A percentile compares a stretch with the other conserved stretches of the same genome.
These are phyloP conservation scores for Anabas testudineus DNA, from an alignment of 2,797 vertebrate species.

Conservation along the genomic window DNA sequence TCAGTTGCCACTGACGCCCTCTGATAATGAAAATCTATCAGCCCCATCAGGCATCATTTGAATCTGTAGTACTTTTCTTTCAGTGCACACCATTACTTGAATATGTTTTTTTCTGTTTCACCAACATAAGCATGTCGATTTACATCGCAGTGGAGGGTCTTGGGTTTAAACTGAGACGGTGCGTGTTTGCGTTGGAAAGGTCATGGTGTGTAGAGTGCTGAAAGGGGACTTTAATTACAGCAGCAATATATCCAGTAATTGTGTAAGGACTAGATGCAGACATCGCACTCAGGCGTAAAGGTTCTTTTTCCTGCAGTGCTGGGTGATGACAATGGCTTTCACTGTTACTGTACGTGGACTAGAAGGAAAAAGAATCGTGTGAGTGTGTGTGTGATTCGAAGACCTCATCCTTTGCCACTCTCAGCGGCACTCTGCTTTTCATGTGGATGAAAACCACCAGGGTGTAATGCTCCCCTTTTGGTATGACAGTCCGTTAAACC, in stretches of 20 bases:
- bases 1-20: conserved; percentile 46
- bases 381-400: conserved; percentile 43
- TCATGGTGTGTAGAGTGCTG: conserved; percentile 66
- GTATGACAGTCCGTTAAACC: conserved; percentile 62
- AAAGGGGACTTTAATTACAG: conserved; percentile 76
- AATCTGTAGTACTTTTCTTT: conserved; percentile 22
- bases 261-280: conserved; percentile 60
- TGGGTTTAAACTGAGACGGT: conserved; percentile 64
- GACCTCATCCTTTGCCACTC: conserved; percentile 50
- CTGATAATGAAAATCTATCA: conserved; percentile 39
- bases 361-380: conserved; percentile 26
- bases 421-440: conserved; percentile 53
- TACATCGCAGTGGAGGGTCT: conserved; percentile 43
- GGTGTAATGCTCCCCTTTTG: conserved; percentile 56
- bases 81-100: conserved; percentile 1
- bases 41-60: conserved; percentile 32
- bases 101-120: conserved; percentile 47
- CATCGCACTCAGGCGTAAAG: conserved; percentile 49
- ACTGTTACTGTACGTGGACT: conserved; percentile 20
- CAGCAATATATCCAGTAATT: conserved; percentile 63
- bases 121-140: conserved; percentile 50
- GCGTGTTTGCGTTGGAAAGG: conserved; percentile 75
- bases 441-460: conserved; percentile 61
- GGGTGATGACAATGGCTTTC: conserved; percentile 48
- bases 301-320: conserved; percentile 36